Base-by-base conservation (phyloP, 2,113 vertebrate genomes). In the Lampris megalopsis region DNA sequence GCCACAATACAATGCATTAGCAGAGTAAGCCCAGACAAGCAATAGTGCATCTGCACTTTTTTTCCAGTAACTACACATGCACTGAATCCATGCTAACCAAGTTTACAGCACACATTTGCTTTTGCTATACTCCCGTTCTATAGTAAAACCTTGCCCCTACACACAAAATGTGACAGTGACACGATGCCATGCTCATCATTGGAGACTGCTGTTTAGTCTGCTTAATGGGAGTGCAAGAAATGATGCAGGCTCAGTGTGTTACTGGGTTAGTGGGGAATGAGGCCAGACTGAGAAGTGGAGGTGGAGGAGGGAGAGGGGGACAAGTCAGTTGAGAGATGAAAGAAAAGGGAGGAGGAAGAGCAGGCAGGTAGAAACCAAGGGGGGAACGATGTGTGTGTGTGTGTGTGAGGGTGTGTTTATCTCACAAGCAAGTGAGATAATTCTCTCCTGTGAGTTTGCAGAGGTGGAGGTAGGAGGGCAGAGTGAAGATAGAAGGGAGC, bases 151-250 rank as follows among this genome's bases (percentile, higher is more conserved):
- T 24, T 24, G 24, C 24, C 24, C 24, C 24, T 38, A 61, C 37
- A 38, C 35, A 40, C 1, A 40, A 13, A 81, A 82, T 36, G 79
- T 9, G 56, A 45, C 71, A 82, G 73, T 67, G 74, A 77, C 61
- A 76, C n/a, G 1, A 78, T 78, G 81, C 80, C 83, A 82, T 75
- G 85, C 83, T 91, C 86, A 75, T 90, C 82, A 85, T 65, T 41
- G 78, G 86, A 92, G 91, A 91, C 88, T 88, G 88, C 90, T 86
- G 84, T 81, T 87, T 82, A 82, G 76, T 84, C 83, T 24, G 24
- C 24, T 24, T 24, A 24, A 24, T 24, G 72, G 74, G 76, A 60
- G 73, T 40, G 69, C 67, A 73, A 71, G 71, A 66, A 60, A 80
- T 41, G 42, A 73, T 53, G 70, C 47, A 73, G 73, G 75, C 57